Base-by-base conservation (phyloP, 2,797 vertebrate genomes). In the Avahi laniger region DNA sequence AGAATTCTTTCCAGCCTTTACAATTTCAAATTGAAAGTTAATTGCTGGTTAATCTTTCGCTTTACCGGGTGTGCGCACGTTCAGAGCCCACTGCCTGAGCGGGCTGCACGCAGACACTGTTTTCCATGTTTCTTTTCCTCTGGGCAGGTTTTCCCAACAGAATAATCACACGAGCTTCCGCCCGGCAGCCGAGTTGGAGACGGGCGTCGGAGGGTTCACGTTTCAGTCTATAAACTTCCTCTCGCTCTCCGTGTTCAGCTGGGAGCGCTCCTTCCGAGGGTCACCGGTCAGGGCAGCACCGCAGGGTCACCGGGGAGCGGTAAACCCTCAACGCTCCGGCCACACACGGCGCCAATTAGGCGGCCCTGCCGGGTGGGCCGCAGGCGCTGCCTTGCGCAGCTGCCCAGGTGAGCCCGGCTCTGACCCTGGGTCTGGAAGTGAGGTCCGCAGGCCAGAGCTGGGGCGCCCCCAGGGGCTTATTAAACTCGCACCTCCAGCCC, bases 311-410 rank as follows among this genome's bases (percentile, higher is more conserved):
- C 75, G 43, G 1, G 79, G 86, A 73, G 15, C 12, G 6, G 69
- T 80, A 35, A 50, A 17, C 28, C 30, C 54, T 65, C 65, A 35
- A 35, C 17, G 4, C 26, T 83, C 17, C 0, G 95, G 75, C 97
- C 96, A 96, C 97, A 94, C 84, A 87, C 46, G 6, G 20, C 0
- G 22, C 91, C 81, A 86, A 83, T 75, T 80, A 92, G 11, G 35
- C 33, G 1, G 33, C 46, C 11, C 57, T 48, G 54, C 20, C 2
- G 65, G 46, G 43, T 22, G 28, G 73, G 94, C 38, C 4, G 46
- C 18, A 9, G 38, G 57, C 46, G 8, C 24, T 22, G 54, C 57
- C n/a, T 0, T 1, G 10, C 33, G 22, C 50, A 13, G 12, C 75
- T 46, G 18, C 35, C 67, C 70, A 57, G 83, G 80, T 79, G 73